Conservation (phyloP, 2,888 invertebrate genomes). For the Plebejus argus region DNA sequence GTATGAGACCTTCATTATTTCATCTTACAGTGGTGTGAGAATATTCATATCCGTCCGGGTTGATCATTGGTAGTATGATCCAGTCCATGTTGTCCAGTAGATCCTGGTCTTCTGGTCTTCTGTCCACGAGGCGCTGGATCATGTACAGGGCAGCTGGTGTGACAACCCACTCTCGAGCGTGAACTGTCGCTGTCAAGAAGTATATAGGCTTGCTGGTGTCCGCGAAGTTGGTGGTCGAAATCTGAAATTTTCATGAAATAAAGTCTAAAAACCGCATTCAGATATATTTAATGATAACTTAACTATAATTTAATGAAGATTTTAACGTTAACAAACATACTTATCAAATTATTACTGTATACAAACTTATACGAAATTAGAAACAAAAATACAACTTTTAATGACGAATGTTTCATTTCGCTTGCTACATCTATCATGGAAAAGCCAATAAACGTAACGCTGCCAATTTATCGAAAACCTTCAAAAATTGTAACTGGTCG, state of each 20-base stretch:
- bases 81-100: conserved; percentile 82
- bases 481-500: neutral
- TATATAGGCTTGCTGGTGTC: conserved; percentile 70
- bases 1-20: neutral
- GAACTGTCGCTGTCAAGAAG: conserved; percentile 81
- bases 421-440: no score
- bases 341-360: no score
- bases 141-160: conserved; percentile 81
- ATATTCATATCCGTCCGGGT: conserved; percentile 88
- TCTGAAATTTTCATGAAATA: conserved; percentile 53
- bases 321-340: no score
- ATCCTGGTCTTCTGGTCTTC: conserved; percentile 57
- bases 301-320: no score
- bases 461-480: neutral
- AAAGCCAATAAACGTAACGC: no score
- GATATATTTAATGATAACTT: no score
- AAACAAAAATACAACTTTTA: no score
- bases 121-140: conserved; percentile 80
- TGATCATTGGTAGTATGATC: conserved; percentile 83
- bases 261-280: no score
- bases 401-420: no score
- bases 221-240: conserved; percentile 77
- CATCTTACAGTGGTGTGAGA: conserved; percentile 67
- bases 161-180: conserved; percentile 86
- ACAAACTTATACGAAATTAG: no score